Evolutionary conservation across 2,797 vertebrate genomes (phyloP).

Genomic region (Cryptoblepharus egeriae): DNA sequence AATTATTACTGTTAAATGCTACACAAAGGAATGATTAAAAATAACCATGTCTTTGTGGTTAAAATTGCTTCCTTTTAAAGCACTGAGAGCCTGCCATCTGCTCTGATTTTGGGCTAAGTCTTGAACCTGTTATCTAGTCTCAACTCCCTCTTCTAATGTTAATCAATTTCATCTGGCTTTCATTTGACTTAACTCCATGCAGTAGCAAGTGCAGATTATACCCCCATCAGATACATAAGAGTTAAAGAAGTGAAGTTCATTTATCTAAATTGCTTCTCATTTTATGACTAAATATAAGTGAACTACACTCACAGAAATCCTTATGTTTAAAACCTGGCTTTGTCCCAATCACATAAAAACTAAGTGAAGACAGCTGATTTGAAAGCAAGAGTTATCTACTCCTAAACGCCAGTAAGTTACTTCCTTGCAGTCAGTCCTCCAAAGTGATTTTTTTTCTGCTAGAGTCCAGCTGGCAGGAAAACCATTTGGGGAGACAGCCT

Average conservation of each 20-base stretch:
- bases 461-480: neutral
- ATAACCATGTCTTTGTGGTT: slow-evolving; percentile 3
- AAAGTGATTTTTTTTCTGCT: neutral
- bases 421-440: neutral
- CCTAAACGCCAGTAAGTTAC: neutral
- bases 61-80: slow-evolving; percentile 25
- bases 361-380: neutral
- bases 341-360: neutral
- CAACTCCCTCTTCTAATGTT: neutral
- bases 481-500: neutral
- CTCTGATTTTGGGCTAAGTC: neutral
- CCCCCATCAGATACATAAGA: neutral
- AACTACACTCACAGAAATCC: neutral
- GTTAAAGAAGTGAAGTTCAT: neutral
- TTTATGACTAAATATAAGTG: neutral
- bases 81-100: neutral
- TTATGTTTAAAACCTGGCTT: neutral
- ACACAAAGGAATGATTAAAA: slow-evolving; percentile 40
- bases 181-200: neutral
- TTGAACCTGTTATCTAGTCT: neutral
- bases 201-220: neutral
- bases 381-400: neutral
- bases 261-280: neutral
- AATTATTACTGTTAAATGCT: slow-evolving; percentile 34
- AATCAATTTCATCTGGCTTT: neutral